Percentiles rank a stretch among this genome's conserved stretches.
Conservation (phyloP, 1,140 invertebrate species). For the Subanguina moxae region DNA sequence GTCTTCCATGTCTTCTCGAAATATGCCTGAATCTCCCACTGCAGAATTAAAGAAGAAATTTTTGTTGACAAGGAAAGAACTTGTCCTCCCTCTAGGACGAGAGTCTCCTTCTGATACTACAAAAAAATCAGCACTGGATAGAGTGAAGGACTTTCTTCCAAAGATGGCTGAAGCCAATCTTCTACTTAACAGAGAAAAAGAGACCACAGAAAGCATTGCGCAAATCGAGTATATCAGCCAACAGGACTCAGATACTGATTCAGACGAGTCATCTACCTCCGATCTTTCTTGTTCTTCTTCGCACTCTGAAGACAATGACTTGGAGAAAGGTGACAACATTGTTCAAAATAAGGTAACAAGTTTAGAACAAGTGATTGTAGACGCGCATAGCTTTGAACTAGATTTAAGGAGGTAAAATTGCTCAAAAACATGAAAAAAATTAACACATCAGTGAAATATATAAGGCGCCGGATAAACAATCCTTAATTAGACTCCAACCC, state of each 20-base stretch:
- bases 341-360: too few relatives aligned
- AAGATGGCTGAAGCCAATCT: constrained; percentile 19
- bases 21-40: background rate
- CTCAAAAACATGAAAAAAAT: too few relatives aligned
- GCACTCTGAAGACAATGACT: too few relatives aligned
- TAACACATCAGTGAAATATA: too few relatives aligned
- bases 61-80: background rate
- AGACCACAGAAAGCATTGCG: constrained; percentile 3
- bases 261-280: too few relatives aligned
- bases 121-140: constrained; percentile 8
- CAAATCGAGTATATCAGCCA: background rate
- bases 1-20: background rate
- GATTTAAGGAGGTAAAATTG: too few relatives aligned
- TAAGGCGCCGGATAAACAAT: too few relatives aligned
- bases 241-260: background rate
- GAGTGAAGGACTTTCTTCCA: constrained; percentile 22
- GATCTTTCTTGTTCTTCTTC: too few relatives aligned
- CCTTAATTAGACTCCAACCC: too few relatives aligned
- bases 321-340: too few relatives aligned
- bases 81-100: background rate
- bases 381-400: too few relatives aligned
- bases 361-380: too few relatives aligned
- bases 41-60: background rate
- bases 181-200: background rate
- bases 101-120: background rate